These are phyloP conservation scores for Corythucha ciliata DNA, from an alignment of 2,888 invertebrate genomes.

Conservation along the genomic window DNA sequence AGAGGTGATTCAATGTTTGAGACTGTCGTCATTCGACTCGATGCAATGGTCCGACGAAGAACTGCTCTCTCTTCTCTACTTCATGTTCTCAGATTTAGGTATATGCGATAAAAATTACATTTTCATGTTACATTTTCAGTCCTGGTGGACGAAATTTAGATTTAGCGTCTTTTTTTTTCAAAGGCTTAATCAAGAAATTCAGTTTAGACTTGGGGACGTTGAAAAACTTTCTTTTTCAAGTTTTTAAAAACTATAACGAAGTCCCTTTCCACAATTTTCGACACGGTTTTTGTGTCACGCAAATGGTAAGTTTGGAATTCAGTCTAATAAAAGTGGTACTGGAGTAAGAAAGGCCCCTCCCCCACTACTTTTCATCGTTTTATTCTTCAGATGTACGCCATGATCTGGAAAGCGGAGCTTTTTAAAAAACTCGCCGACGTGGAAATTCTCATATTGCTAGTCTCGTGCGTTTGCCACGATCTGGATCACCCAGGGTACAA, in stretches of 20 bases:
- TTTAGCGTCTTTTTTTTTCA: too few species aligned
- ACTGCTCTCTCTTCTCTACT: slow-evolving; percentile 63
- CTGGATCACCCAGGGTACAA: slow-evolving; percentile 69
- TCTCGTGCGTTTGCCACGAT: slow-evolving; percentile 73
- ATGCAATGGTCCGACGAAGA: slow-evolving; percentile 76
- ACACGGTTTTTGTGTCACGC: slow-evolving; percentile 77
- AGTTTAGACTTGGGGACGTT: slow-evolving; percentile 60
- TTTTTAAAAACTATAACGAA: slow-evolving; percentile 73
- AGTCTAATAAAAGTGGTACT: neutral
- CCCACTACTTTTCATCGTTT: neutral
- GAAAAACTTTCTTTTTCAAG: slow-evolving; percentile 62
- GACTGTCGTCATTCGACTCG: slow-evolving; percentile 66
- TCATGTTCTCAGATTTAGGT: slow-evolving; percentile 66
- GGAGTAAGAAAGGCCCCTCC: neutral
- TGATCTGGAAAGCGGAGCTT: slow-evolving; percentile 63
- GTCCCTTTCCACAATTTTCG: slow-evolving; percentile 82
- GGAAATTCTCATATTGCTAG: slow-evolving; percentile 65
- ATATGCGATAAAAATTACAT: too few species aligned
- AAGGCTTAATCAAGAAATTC: slow-evolving; percentile 60
- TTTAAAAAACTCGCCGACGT: slow-evolving; percentile 59
- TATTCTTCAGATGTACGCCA: slow-evolving; percentile 63
- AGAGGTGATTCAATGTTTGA: slow-evolving; percentile 53
- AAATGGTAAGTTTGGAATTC: slow-evolving; percentile 57
- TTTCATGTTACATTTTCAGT: too few species aligned
- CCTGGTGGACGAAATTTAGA: too few species aligned